Percentiles rank a stretch among this genome's conserved stretches.
Evolutionary conservation across 1,140 invertebrate genomes (phyloP).

Genomic region (Saccostrea echinata): DNA sequence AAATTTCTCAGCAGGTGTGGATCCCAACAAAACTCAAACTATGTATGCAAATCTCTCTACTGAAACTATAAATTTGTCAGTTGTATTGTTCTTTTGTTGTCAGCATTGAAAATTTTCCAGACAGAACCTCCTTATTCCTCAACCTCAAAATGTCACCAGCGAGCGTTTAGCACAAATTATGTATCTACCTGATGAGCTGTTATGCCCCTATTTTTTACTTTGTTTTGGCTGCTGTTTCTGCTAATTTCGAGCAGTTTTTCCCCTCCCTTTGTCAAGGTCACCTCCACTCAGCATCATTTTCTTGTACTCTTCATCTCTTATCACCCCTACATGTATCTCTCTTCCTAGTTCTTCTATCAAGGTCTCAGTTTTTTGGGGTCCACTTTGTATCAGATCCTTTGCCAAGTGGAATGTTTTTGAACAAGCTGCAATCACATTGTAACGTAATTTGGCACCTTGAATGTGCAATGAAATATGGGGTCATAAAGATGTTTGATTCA

Average conservation of each 20-base stretch:
- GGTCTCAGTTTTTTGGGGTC: not conserved
- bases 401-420: not conserved
- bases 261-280: conserved; percentile 15
- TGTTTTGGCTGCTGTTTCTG: not conserved
- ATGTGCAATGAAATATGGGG: conserved; percentile 15
- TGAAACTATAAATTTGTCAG: not conserved
- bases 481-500: conserved; percentile 3
- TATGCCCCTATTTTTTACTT: not conserved
- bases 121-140: not conserved
- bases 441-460: not conserved
- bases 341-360: not conserved
- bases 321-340: not conserved
- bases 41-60: not conserved
- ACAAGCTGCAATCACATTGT: conserved; percentile 21
- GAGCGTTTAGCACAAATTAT: not conserved
- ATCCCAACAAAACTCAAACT: not conserved
- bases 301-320: conserved; percentile 5
- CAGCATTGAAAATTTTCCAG: not conserved
- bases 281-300: not conserved
- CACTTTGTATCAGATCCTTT: not conserved
- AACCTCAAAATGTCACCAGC: conserved; percentile 6
- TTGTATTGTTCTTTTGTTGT: not conserved
- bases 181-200: not conserved
- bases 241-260: not conserved
- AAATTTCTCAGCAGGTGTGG: conserved; percentile 30